Evolutionary conservation across 2,888 invertebrate genomes (phyloP).

Genomic region (Mythimna pallens): DNA sequence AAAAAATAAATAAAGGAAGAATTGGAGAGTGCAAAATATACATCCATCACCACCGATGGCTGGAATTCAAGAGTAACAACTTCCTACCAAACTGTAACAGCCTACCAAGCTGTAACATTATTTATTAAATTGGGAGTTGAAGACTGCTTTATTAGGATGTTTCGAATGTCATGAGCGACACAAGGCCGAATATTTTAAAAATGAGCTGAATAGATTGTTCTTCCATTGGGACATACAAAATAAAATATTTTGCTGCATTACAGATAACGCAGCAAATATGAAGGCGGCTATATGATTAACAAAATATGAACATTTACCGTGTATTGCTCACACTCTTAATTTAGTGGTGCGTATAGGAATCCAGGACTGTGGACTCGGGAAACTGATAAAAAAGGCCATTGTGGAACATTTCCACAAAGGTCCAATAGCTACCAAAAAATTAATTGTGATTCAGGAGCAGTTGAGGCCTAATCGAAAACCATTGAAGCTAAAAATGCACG

Average conservation of each 20-base stretch:
- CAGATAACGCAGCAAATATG: background rate
- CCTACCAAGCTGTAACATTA: background rate
- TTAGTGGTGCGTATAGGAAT: background rate
- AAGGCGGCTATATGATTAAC: background rate
- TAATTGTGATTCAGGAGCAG: background rate
- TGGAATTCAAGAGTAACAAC: background rate
- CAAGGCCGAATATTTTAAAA: background rate
- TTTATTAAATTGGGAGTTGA: background rate
- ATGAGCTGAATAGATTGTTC: background rate
- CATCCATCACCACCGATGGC: background rate
- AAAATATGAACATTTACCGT: background rate
- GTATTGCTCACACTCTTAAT: background rate
- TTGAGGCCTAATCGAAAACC: background rate
- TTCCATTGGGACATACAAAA: background rate
- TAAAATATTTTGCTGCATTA: background rate
- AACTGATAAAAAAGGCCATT: background rate
- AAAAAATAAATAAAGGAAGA: background rate
- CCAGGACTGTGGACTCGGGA: background rate
- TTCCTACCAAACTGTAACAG: background rate
- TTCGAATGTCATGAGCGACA: slow-evolving; percentile 2
- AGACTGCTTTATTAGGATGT: background rate
- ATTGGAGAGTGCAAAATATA: background rate
- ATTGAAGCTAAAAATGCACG: background rate
- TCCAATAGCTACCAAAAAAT: background rate
- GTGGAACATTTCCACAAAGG: background rate